Base-by-base conservation (phyloP, 2,113 vertebrate species). In the Cochlearius cochlearius region DNA sequence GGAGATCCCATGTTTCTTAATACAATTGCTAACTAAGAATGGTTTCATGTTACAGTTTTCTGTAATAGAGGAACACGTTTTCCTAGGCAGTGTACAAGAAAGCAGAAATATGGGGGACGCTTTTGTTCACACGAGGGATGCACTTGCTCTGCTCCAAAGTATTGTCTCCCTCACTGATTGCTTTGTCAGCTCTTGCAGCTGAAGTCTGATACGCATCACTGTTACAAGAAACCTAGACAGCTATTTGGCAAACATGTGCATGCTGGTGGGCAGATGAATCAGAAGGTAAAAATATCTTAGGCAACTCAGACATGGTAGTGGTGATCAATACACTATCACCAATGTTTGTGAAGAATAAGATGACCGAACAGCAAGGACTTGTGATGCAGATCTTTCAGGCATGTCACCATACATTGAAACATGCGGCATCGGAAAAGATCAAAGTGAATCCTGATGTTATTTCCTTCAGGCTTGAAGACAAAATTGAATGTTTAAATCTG, bases 381-480 rank as follows among this genome's bases (percentile, higher is more conserved):
- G 9, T 69, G 53, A 53, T 22, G 29, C 15, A 86, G 25, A 60
- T n/a, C 16, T 7, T 66, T 76, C 53, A 58, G 53, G 15, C 2
- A 34, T 76, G n/a, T 85, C 49, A 72, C 15, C 11, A 38, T 39
- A 21, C 22, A 13, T 64, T 1, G 4, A 81, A 96, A 85, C 23
- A 71, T 0, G 1, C 4, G 53, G 12, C 12, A 41, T 0, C 0
- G 2, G 16, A 71, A 80, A 75, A 60, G 17, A 22, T 69, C 15
- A 34, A 9, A 26, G 12, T 62, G 20, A 86, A 60, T 59, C 11
- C 17, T 53, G 9, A 12, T 49, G 17, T 29, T 55, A 15, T 12
- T 5, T 94, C 6, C 34, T 63, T 72, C 47, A 67, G 38, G 3
- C 9, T 17, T 77, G 72, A 91, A 72, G 43, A 80, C 6, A 85